Base-by-base conservation (phyloP, 1,140 invertebrate species). In the Meloidogyne floridensis region DNA sequence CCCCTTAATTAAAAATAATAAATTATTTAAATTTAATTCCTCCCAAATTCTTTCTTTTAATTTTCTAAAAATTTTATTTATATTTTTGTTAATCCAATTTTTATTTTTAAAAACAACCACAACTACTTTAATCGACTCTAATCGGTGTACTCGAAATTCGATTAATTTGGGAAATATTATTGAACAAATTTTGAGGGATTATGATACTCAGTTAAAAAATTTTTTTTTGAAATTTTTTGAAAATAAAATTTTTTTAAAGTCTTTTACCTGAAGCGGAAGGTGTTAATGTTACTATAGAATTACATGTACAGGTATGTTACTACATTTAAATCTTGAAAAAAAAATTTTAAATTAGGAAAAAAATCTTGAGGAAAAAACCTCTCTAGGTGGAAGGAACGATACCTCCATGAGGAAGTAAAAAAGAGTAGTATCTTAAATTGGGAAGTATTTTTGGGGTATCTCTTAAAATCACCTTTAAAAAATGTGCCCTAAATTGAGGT, bases 251-350 rank as follows among this genome's bases (percentile, higher is more conserved):
- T 43, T n/a, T 59, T 72, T 70, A 32, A 43, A 78, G 77, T 83
- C 75, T 89, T 56, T 77, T 89, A 78, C 88, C 88, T 13, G 88
- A 90, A 70, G 85, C 86, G 11, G 87, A 89, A n/a, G 88, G 88
- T 32, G 89, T 88, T 15, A 89, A 89, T 83, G 88, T 90, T 15
- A 89, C 89, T 5, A 89, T 89, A 54, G 88, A 89, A 78, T 79
- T 89, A 51, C 88, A 89, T 77, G 89, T 89, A 70, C 88, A 88
- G 83, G 88, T 85, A 54, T n/a, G n/a, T n/a, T n/a, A 32, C 32
- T 32, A 32, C 0, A 32, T 32, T 32, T 32, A 32, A 32, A 2
- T 32, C 2, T 32, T 2, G n/a, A n/a, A n/a, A 32, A 1, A 32
- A 32, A 32, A 32, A 1, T 32, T 32, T 32, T 32, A 32, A 32